Percentiles rank a stretch among this genome's conserved stretches.
Evolutionary conservation across 2,888 invertebrate genomes (phyloP).

Genomic region (Atrina japonica): DNA sequence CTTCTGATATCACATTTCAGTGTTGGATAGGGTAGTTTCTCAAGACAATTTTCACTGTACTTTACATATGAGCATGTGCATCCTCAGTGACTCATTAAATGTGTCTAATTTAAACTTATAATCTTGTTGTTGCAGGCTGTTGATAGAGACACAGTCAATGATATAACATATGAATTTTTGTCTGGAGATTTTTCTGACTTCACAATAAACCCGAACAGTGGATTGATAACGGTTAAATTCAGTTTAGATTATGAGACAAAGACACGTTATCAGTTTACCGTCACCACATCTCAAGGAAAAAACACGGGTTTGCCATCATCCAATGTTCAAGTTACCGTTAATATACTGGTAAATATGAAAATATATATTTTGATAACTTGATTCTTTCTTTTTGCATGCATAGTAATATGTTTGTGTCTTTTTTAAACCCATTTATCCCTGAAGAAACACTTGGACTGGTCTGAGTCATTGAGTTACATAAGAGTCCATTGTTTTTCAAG

Average conservation of each 20-base stretch:
- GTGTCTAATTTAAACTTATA: too few relatives aligned
- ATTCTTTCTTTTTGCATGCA: background rate
- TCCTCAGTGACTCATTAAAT: too few relatives aligned
- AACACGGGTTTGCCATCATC: constrained; percentile 44
- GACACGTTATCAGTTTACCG: constrained; percentile 56
- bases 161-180: constrained; percentile 53
- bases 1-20: too few relatives aligned
- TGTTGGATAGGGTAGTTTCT: too few relatives aligned
- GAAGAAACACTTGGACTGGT: too few relatives aligned
- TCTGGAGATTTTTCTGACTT: constrained; percentile 35
- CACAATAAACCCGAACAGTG: constrained; percentile 36
- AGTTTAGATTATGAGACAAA: constrained; percentile 66
- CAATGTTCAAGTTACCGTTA: constrained; percentile 62
- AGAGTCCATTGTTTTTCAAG: too few relatives aligned
- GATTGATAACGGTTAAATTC: constrained; percentile 49
- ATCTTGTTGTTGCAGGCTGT: constrained; percentile 59
- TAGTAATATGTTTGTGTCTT: too few relatives aligned
- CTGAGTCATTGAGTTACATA: too few relatives aligned
- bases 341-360: constrained; percentile 48
- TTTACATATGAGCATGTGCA: too few relatives aligned
- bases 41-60: too few relatives aligned
- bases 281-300: constrained; percentile 64
- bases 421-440: too few relatives aligned
- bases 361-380: too few relatives aligned
- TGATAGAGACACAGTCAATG: constrained; percentile 55